Conservation (phyloP, 2,113 vertebrate genomes). For the Phalacrocorax carbo region DNA sequence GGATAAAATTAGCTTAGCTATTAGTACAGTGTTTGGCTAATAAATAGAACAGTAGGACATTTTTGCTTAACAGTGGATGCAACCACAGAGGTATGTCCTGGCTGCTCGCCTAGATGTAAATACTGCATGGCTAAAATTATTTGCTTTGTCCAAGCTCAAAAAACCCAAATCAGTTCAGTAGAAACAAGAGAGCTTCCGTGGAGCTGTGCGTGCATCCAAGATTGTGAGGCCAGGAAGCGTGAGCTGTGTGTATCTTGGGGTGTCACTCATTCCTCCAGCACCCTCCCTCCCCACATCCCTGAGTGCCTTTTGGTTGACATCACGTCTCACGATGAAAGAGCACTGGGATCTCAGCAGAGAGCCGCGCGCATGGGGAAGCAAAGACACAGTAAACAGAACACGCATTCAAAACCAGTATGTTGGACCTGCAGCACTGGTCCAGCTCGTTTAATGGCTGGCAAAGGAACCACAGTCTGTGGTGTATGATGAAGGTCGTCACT, state of each 20-base stretch:
- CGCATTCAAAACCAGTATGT: not conserved
- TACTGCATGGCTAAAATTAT: constrained; percentile 1
- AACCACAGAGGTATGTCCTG: not conserved
- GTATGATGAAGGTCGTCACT: not conserved
- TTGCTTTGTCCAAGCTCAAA: not conserved
- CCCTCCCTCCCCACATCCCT: not conserved
- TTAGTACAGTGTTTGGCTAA: constrained; percentile 40
- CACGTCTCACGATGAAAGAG: not conserved
- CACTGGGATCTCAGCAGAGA: not conserved
- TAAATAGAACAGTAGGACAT: constrained; percentile 32
- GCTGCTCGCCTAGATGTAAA: constrained; percentile 21
- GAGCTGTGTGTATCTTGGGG: not conserved
- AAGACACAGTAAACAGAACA: not conserved
- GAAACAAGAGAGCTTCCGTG: not conserved
- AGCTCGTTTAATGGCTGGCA: not conserved
- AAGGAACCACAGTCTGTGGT: not conserved
- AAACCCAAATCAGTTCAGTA: not conserved
- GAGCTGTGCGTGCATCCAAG: not conserved
- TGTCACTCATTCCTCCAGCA: not conserved
- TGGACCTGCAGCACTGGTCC: not conserved
- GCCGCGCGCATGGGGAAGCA: fast-evolving
- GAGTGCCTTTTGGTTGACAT: constrained; percentile 17
- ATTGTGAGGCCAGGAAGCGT: not conserved
- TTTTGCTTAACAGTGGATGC: constrained; percentile 27
- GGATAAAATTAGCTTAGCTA: constrained; percentile 51